Percentiles rank a stretch among this genome's conserved stretches.
Evolutionary conservation across 2,888 invertebrate species (phyloP).

Genomic region (Cryptus viduatorius): DNA sequence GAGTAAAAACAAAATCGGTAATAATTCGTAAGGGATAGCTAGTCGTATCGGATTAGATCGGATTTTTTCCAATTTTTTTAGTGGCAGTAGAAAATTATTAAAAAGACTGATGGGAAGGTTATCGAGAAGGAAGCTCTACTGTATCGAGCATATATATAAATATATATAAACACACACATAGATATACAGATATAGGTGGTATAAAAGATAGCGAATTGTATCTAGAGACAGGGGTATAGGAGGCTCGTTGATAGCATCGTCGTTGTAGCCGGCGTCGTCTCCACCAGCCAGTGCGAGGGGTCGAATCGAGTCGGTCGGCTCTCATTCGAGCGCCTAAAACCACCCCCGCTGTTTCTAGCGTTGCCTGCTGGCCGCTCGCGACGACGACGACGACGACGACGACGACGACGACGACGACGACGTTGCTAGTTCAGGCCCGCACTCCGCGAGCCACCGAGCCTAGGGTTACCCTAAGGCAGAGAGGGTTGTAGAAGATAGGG

Average conservation of each 20-base stretch:
- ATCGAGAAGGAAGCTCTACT: conserved; percentile 5
- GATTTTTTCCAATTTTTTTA: not conserved
- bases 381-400: conserved; percentile 13
- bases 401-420: conserved; percentile 26
- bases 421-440: conserved; percentile 44
- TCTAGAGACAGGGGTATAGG: conserved; percentile 31
- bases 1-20: not conserved
- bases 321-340: conserved; percentile 37
- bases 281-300: conserved; percentile 34
- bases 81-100: not conserved
- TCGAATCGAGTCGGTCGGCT: conserved; percentile 42
- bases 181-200: not conserved
- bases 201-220: conserved; percentile 28
- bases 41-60: not conserved
- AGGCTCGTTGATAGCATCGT: conserved; percentile 39
- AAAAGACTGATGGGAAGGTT: not conserved
- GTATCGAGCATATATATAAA: conserved; percentile 10
- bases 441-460: conserved; percentile 8
- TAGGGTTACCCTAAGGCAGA: not conserved
- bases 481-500: conserved; percentile 26
- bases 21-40: not conserved
- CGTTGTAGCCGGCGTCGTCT: conserved; percentile 42
- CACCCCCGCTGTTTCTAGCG: conserved; percentile 41
- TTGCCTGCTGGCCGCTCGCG: conserved; percentile 23
- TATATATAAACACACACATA: not conserved